Percentiles rank a stretch among this genome's conserved stretches.
Conservation (phyloP, 2,797 vertebrate species). For the Semotilus atromaculatus region DNA sequence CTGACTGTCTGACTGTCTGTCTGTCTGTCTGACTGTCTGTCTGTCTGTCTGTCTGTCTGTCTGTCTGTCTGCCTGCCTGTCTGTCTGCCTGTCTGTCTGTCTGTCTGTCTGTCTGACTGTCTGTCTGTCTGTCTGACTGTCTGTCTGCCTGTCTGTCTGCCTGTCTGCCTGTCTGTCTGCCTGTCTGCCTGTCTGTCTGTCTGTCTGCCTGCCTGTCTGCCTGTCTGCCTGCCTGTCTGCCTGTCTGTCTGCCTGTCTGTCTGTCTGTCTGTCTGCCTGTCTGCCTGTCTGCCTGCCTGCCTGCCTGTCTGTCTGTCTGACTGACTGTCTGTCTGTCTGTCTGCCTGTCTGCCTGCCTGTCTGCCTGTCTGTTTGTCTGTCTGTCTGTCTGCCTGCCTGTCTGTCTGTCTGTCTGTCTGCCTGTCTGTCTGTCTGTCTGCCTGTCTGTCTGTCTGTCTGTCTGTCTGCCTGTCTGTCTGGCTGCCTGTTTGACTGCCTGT, state of each 20-base stretch:
- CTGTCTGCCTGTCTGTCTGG: rapidly evolving
- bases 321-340: rapidly evolving
- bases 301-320: too few species aligned
- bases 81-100: rapidly evolving
- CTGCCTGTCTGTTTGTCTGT: rapidly evolving
- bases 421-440: constrained; percentile 13
- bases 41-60: too few species aligned
- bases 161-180: too few species aligned
- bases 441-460: too few species aligned
- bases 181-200: rapidly evolving
- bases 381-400: too few species aligned
- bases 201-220: rapidly evolving
- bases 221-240: rapidly evolving
- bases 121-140: rapidly evolving
- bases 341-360: rapidly evolving
- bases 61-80: rapidly evolving
- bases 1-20: too few species aligned
- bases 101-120: rapidly evolving
- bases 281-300: rapidly evolving
- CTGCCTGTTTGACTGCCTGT: rapidly evolving
- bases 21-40: rapidly evolving
- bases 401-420: rapidly evolving
- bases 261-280: too few species aligned
- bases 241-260: too few species aligned
- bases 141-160: too few species aligned